Evolutionary conservation across 2,888 invertebrate species (phyloP).

Genomic region (Dermolepida albohirtum): DNA sequence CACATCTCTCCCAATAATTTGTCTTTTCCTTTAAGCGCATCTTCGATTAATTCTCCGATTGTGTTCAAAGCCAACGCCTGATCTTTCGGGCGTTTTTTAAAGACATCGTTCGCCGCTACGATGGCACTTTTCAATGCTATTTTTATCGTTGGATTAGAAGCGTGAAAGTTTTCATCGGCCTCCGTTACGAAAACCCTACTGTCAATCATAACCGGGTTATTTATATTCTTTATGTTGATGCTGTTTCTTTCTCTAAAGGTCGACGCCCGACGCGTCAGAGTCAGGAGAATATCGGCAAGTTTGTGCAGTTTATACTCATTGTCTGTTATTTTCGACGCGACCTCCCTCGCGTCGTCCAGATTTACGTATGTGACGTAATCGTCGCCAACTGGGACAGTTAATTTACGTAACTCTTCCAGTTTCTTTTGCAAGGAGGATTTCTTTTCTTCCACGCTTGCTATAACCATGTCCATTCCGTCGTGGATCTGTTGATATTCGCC

Average conservation of each 20-base stretch:
- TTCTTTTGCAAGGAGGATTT: conserved; percentile 59
- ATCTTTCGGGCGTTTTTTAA: conserved; percentile 63
- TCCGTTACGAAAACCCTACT: conserved; percentile 54
- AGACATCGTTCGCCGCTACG: conserved; percentile 63
- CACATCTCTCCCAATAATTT: conserved; percentile 58
- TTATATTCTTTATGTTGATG: conserved; percentile 62
- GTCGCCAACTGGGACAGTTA: conserved; percentile 57
- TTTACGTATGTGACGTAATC: conserved; percentile 60
- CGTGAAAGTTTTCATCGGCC: conserved; percentile 57
- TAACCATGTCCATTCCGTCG: conserved; percentile 62
- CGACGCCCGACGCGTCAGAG: conserved; percentile 60
- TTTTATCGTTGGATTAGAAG: conserved; percentile 56
- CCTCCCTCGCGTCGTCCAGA: conserved; percentile 59
- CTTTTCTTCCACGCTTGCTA: conserved; percentile 61
- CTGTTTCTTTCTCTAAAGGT: conserved; percentile 62
- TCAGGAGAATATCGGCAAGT: conserved; percentile 62
- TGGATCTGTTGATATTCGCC: conserved; percentile 49
- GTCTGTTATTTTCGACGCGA: conserved; percentile 59
- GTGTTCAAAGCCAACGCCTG: conserved; percentile 61
- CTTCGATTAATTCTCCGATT: conserved; percentile 59
- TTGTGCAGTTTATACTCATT: conserved; percentile 60
- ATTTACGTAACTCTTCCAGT: conserved; percentile 61
- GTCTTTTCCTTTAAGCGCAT: conserved; percentile 56
- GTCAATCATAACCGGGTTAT: conserved; percentile 53
- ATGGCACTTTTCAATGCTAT: conserved; percentile 61